Evolutionary conservation across 2,797 vertebrate genomes (phyloP), one percentile per base, ranked within the genome.

Genomic region (Rallus crepitans): DNA sequence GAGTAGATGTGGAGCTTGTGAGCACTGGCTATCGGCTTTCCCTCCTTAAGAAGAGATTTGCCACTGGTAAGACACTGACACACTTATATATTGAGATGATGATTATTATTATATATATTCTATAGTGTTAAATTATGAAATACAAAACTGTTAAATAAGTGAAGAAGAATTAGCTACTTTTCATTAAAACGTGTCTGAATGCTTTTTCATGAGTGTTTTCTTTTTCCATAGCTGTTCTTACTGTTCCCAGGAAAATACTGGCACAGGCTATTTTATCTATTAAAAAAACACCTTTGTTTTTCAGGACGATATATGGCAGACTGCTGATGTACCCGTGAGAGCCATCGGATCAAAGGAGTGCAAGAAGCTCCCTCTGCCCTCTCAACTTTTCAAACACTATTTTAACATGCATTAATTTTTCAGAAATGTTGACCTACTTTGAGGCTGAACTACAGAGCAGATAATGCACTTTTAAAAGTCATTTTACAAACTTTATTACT

Each of bases 281-380:
- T 88, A 65, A 92, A 83, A 66, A 4, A 10, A 42, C 94, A 27
- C 79, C 82, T 97, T 84, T 96, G 55, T 97, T 96, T 98, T 97
- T 87, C 95, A 99, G 99, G 99, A 85, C 98, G 99, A 56, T 99
- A 99, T 91, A 99, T 99, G 99, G 99, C 99, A 56, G 99, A 99
- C 96, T 99, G 98, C 98, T 99, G 98, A 99, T 97, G 84, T 55
- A 81, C 85, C 77, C 91, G 87, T 95, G 81, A 93, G 93, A 94
- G 89, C 89, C 94, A 53, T 93, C 57, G 76, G 42, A 94, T 96
- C 87, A 53, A 88, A 88, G 92, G 94, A 97, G 64, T 94, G 95
- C 92, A 94, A 89, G 94, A 88, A 93, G 93, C 88, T 95, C 83
- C 65, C 94, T 98, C 97, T 96, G 65, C 97, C 94, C 69, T 94